Evolutionary conservation across 2,113 vertebrate genomes (phyloP), one percentile per base, ranked within the genome.

Genomic region (Plecturocebus donacophilus): DNA sequence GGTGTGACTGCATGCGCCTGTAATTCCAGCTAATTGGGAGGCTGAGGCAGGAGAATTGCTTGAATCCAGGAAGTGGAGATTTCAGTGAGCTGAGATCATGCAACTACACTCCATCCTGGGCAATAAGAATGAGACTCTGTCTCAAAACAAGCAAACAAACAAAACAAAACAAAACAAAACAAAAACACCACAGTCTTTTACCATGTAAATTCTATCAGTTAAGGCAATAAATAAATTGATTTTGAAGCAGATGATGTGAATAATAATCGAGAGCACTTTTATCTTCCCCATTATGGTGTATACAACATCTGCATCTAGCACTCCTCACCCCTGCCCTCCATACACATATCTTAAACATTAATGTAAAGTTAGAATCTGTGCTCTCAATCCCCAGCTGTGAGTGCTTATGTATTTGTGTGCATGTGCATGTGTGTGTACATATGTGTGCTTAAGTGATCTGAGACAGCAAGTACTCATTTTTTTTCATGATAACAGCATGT

Each of bases 161-260:
- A 56, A 56, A 58, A 42, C n/a, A n/a, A n/a, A n/a, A n/a, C n/a
- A n/a, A 56, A 56, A 54, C 19, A 56, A 58, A 8, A 21, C 25
- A 58, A 61, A 1, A 56, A 21, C 42, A 42, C 49, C 14, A 52
- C 52, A 64, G 2, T 40, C 58, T 68, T 84, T 96, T 89, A 87
- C 87, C 54, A 75, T 87, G 21, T 80, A 87, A 40, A 88, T 86
- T 87, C 21, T 76, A 11, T 96, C 45, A 77, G 14, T 84, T 85
- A 75, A 87, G 35, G 20, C 17, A 95, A 84, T 58, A 86, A 93
- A 82, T 64, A 96, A 91, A 90, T n/a, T 77, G 17, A 86, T 85
- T 40, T 23, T 91, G 61, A 91, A 16, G 38, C 25, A 82, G 16
- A 89, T 66, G 56, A 79, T 80, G 1, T 52, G 47, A 93, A 92